These are phyloP conservation scores for Himantopus leucocephalus DNA, from an alignment of 2,113 vertebrate species.

Conservation along the genomic window DNA sequence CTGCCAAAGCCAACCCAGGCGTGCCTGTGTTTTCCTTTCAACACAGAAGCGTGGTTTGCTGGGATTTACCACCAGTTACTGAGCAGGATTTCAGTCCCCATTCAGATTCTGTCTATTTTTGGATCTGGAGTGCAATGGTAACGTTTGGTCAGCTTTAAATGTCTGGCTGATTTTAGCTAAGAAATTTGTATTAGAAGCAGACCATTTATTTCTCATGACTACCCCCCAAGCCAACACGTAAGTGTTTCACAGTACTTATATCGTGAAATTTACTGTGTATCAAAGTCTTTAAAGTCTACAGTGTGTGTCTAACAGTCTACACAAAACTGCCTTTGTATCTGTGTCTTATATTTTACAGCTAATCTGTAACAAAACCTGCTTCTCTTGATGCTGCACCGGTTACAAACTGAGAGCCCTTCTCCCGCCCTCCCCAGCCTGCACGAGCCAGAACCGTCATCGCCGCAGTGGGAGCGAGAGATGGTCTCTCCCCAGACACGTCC, in stretches of 20 bases:
- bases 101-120: neutral
- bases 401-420: neutral
- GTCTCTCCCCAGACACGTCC: neutral
- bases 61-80: conserved; percentile 4
- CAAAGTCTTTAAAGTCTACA: neutral
- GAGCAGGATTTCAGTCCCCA: neutral
- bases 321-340: neutral
- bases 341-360: neutral
- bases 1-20: neutral
- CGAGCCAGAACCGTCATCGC: neutral
- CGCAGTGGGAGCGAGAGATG: neutral
- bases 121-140: neutral
- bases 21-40: neutral
- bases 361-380: neutral
- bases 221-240: neutral
- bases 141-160: neutral
- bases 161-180: neutral
- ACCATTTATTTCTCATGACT: neutral
- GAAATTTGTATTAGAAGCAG: neutral
- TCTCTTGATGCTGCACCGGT: rapidly evolving
- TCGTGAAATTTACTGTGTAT: neutral
- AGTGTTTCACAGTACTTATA: neutral
- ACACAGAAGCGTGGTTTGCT: neutral
- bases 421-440: neutral
- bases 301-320: neutral